phyloP scores from a whole-genome alignment of 2,113 vertebrate genomes.

The Etheostoma spectabile region DNA sequence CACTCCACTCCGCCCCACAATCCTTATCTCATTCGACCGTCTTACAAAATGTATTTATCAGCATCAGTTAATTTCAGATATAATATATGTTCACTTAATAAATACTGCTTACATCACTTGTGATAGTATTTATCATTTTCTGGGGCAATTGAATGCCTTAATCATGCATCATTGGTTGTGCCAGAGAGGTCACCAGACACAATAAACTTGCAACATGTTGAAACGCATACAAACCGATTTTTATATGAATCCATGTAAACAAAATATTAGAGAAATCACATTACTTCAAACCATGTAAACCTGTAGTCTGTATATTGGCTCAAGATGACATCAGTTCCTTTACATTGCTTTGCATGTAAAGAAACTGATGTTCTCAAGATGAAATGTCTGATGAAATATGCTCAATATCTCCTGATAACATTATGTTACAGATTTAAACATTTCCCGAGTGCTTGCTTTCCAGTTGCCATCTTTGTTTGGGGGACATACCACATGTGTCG shows the following conservation, averaged over 20 bases:
- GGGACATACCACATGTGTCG: not conserved
- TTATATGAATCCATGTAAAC: not conserved
- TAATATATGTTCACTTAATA: not conserved
- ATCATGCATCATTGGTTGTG: not conserved
- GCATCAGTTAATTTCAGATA: not conserved
- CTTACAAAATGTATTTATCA: not conserved
- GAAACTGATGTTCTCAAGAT: not conserved
- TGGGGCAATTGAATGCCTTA: not conserved
- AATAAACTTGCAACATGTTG: too few relatives aligned
- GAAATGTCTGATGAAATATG: not conserved
- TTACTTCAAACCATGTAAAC: not conserved
- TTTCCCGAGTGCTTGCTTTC: not conserved
- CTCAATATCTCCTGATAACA: not conserved
- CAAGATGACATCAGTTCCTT: not conserved
- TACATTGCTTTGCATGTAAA: not conserved
- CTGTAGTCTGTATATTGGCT: conserved; percentile 3
- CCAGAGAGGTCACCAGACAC: too few relatives aligned
- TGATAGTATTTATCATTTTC: not conserved
- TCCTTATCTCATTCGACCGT: not conserved
- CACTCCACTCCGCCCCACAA: not conserved
- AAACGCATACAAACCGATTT: not conserved
- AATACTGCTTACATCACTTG: not conserved
- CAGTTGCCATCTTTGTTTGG: not conserved
- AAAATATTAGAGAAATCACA: not conserved
- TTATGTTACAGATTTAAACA: not conserved